phyloP scores from a whole-genome alignment of 2,113 vertebrate genomes.

The Puffinus mauretanicus region DNA sequence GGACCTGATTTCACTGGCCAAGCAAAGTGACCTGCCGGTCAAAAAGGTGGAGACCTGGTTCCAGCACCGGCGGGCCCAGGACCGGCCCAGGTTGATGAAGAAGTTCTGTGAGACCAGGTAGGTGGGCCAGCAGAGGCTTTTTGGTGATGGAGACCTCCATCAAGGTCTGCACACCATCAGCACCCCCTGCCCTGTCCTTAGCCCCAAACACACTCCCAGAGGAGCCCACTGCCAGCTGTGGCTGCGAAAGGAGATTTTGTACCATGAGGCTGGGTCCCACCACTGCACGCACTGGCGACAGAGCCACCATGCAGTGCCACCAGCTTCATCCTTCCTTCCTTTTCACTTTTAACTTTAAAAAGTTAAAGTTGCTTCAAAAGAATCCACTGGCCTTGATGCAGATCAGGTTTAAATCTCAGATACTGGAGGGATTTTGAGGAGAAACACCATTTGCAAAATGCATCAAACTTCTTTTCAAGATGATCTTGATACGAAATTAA shows the following conservation, averaged over 20 bases:
- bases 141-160: neutral
- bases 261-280: neutral
- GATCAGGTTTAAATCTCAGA: neutral
- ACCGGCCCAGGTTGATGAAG: neutral
- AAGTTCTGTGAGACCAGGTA: neutral
- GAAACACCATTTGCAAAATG: neutral
- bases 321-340: neutral
- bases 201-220: neutral
- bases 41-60: neutral
- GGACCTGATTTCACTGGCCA: neutral
- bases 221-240: neutral
- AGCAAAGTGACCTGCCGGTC: neutral
- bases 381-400: neutral
- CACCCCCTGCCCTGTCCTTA: neutral
- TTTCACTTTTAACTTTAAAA: neutral
- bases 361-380: neutral
- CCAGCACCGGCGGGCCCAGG: neutral
- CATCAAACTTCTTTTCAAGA: neutral
- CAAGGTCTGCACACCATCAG: neutral
- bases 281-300: neutral
- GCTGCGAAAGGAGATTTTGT: neutral
- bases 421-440: neutral
- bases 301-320: neutral
- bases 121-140: neutral
- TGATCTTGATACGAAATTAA: neutral